Base-by-base conservation (phyloP, 2,113 vertebrate species). In the Amia ocellicauda region DNA sequence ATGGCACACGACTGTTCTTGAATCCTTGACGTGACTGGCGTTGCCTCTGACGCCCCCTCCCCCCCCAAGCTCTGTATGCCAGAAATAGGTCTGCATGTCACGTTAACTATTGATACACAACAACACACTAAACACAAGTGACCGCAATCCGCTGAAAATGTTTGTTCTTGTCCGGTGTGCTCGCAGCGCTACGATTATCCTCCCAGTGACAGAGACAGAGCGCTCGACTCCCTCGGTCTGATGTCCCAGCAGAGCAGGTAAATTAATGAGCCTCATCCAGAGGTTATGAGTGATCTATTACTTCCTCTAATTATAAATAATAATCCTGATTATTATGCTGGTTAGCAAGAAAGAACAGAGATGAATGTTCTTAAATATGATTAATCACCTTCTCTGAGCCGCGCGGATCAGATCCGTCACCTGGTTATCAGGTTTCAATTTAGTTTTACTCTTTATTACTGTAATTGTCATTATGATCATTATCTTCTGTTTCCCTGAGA, bases 221-320 rank as follows among this genome's bases (percentile, higher is more conserved):
- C 89, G 80, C 87, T 89, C 84, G 86, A 83, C 86, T 82, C 83
- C 76, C 76, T 87, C 82, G 82, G 82, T 87, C 80, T 88, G 78
- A 91, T 85, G 80, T 90, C 93, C 88, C 92, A 85, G 88, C 89
- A 89, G 93, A 94, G 72, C 83, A 78, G 88, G 87, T 93, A 94
- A 94, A 99, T 98, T 97, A 97, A 99, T 90, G 94, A 95, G 91
- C 88, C 86, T 92, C 88, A 91, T 95, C 92, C 90, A 89, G 88
- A 84, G 88, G 88, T 92, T 91, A 89, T 76, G 92, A 91, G 94
- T 97, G 96, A 99, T 99, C 93, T 94, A 99, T 98, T 95, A 96
- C 96, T 98, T 99, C 96, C 97, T 96, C 93, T 99, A 99, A 99
- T 99, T 99, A 99, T 96, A 97, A 98, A 97, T 99, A 97, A 98